Base-by-base conservation (phyloP, 2,113 vertebrate species). In the Siniperca chuatsi region DNA sequence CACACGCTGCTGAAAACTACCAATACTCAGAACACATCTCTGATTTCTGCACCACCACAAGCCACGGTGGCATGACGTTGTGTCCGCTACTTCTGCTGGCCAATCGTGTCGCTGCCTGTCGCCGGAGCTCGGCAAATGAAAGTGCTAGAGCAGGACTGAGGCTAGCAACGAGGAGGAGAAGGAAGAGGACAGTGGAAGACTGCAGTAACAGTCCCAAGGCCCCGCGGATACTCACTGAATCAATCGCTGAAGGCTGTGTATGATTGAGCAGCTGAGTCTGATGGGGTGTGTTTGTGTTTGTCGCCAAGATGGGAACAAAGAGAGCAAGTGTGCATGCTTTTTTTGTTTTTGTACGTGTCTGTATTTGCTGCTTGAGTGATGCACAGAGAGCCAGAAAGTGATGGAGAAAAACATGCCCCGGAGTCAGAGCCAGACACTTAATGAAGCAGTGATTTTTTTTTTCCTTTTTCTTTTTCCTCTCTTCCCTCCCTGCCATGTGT, bases 141-240 rank as follows among this genome's bases (percentile, higher is more conserved):
- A 89, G 82, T 2, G 37, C 52, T 20, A 72, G 82, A 90, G 72
- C 80, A 62, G 87, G 70, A 86, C 54, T 70, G 85, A 92, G 92
- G 92, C 87, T 95, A 94, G 94, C 92, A 95, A 95, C 89, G n/a
- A 78, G 65, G 16, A 29, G 75, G 52, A 79, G 69, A 65, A n/a
- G 67, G 79, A 75, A 73, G 82, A 79, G 79, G 88, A 83, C 54
- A 52, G 85, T 87, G 84, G 83, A 84, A 85, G 87, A 84, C 89
- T 88, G 92, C 92, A 86, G 89, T 65, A 85, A 83, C 87, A 44
- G 81, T 87, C 81, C 82, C 87, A 79, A 81, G 86, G 88, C 83
- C 87, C 82, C 33, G 44, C 35, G 33, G 84, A 89, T 82, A 84
- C 81, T 80, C 81, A 50, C 79, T 67, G 79, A 90, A 79, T 85